Evolutionary conservation across 2,888 invertebrate species (phyloP).

Genomic region (Dichetophora obliterata): DNA sequence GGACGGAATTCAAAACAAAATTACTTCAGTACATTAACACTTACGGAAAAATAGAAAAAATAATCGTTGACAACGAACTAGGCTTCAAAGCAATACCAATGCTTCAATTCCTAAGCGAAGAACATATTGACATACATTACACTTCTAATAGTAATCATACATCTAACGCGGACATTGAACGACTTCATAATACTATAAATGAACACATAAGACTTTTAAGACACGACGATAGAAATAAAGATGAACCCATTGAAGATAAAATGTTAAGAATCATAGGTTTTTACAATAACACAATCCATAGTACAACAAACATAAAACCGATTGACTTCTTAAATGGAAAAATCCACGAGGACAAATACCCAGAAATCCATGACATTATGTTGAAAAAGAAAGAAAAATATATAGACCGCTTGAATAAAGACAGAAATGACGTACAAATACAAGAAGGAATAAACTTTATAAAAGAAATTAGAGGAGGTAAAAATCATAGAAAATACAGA

Average conservation of each 20-base stretch:
- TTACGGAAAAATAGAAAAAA: slow-evolving; percentile 22
- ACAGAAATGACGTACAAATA: not conserved
- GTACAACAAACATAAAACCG: slow-evolving; percentile 1
- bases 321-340: slow-evolving; percentile 9
- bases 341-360: not conserved
- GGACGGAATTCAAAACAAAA: slow-evolving; percentile 29
- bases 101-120: slow-evolving; percentile 12
- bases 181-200: no score
- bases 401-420: not conserved
- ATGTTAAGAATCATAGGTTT: not conserved
- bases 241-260: slow-evolving; percentile 1
- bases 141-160: slow-evolving; percentile 33
- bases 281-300: slow-evolving; percentile 19
- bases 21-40: slow-evolving; percentile 22
- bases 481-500: slow-evolving; percentile 10
- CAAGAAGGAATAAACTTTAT: not conserved
- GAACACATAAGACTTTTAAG: no score
- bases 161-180: slow-evolving; percentile 20
- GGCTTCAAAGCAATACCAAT: no score
- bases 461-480: slow-evolving; percentile 15
- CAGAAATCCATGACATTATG: not conserved
- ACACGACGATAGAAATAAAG: slow-evolving; percentile 2
- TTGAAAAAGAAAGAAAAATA: not conserved
- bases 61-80: not conserved
- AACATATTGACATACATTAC: slow-evolving; percentile 18